These are phyloP conservation scores for Microcebus griseorufus DNA, from an alignment of 2,113 vertebrate genomes.

Conservation along the genomic window DNA sequence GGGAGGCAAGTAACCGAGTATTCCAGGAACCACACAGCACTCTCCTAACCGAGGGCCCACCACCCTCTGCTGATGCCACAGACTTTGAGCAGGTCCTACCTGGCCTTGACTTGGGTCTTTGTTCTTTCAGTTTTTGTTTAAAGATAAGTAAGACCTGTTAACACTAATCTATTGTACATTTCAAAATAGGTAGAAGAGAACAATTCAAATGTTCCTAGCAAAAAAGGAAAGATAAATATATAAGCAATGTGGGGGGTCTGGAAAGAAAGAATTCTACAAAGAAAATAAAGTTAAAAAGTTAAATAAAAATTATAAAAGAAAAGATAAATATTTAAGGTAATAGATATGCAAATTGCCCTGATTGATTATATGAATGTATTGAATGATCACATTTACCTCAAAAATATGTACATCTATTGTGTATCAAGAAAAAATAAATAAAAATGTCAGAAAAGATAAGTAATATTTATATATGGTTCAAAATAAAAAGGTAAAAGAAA, in stretches of 20 bases:
- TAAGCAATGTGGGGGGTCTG: too few relatives aligned
- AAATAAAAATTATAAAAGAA: neutral
- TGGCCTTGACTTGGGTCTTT: neutral
- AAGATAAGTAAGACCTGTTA: neutral
- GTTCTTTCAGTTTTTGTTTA: neutral
- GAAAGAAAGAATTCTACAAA: too few relatives aligned
- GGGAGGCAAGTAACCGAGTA: neutral
- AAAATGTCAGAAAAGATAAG: neutral
- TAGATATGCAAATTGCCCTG: neutral
- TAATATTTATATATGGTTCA: neutral
- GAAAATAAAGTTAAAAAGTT: too few relatives aligned
- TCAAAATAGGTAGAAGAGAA: too few relatives aligned
- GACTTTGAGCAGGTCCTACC: neutral
- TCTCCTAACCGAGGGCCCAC: neutral
- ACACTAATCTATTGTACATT: too few relatives aligned
- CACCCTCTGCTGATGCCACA: neutral
- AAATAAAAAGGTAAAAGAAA: neutral
- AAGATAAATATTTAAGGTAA: neutral
- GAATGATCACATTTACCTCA: neutral
- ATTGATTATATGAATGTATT: neutral
- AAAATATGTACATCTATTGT: neutral
- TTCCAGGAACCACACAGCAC: neutral
- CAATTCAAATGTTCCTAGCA: too few relatives aligned
- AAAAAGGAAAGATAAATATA: too few relatives aligned
- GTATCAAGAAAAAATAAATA: neutral